Percentiles rank a stretch among this genome's conserved stretches.
These are phyloP conservation scores for Arizona elegans DNA, from an alignment of 2,113 vertebrate species.

Conservation along the genomic window DNA sequence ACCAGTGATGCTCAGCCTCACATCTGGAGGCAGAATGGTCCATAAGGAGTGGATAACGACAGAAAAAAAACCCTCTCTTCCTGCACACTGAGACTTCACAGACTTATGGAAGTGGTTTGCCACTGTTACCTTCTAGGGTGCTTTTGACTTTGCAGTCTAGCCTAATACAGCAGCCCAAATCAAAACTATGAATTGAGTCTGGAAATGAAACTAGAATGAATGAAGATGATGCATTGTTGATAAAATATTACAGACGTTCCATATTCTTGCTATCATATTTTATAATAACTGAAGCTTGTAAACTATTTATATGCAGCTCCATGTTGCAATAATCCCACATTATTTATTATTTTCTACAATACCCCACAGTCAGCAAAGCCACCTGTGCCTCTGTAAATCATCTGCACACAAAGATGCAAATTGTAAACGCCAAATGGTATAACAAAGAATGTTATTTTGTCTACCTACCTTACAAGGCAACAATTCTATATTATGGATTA, in stretches of 20 bases:
- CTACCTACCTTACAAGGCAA: not conserved
- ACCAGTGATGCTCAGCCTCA: not conserved
- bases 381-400: not conserved
- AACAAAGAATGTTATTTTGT: not conserved
- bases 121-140: not conserved
- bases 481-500: not conserved
- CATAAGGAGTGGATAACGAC: not conserved
- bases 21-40: not conserved
- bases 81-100: not conserved
- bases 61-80: not conserved
- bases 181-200: not conserved
- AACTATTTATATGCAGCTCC: no score
- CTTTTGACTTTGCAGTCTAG: not conserved
- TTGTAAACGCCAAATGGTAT: not conserved
- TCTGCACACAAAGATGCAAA: not conserved
- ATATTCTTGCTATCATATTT: not conserved
- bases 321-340: not conserved
- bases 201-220: not conserved
- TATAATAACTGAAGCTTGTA: not conserved
- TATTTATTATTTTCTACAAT: not conserved
- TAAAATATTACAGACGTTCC: not conserved
- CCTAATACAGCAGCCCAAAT: not conserved
- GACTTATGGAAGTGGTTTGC: not conserved
- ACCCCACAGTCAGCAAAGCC: no score
- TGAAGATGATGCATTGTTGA: not conserved